Evolutionary conservation across 2,797 vertebrate species (phyloP).

Genomic region (Sardinella longiceps): DNA sequence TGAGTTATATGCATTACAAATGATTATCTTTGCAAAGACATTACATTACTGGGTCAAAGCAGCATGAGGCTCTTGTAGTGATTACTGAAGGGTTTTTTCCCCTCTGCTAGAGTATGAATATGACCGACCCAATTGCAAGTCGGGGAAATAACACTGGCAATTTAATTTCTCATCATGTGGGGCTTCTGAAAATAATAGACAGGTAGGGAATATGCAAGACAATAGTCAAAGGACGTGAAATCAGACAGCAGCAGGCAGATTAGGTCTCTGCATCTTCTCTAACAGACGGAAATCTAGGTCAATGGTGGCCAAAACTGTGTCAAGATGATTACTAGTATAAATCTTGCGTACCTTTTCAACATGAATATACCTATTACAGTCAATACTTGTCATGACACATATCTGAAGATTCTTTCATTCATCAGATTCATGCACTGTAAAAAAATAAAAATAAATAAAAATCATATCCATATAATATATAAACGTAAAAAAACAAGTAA

Average conservation of each 20-base stretch:
- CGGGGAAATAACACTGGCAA: background rate
- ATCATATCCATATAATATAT: too few relatives aligned
- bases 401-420: too few relatives aligned
- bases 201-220: too few relatives aligned
- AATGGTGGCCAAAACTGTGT: background rate
- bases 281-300: background rate
- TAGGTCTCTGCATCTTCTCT: background rate
- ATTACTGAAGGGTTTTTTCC: background rate
- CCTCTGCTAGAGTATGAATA: background rate
- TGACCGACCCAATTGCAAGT: slow-evolving; percentile 43
- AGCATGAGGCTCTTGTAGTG: background rate
- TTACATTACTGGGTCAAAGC: background rate
- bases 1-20: slow-evolving; percentile 27
- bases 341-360: background rate
- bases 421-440: too few relatives aligned
- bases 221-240: background rate
- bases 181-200: background rate
- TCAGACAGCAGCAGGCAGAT: background rate
- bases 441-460: too few relatives aligned
- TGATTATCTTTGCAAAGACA: background rate
- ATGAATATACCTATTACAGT: too few relatives aligned
- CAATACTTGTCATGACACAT: too few relatives aligned
- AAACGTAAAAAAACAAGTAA: too few relatives aligned
- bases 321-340: background rate
- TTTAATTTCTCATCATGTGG: background rate